phyloP scores from a whole-genome alignment of 2,888 invertebrate genomes.

The Pseudococcus longispinus region DNA sequence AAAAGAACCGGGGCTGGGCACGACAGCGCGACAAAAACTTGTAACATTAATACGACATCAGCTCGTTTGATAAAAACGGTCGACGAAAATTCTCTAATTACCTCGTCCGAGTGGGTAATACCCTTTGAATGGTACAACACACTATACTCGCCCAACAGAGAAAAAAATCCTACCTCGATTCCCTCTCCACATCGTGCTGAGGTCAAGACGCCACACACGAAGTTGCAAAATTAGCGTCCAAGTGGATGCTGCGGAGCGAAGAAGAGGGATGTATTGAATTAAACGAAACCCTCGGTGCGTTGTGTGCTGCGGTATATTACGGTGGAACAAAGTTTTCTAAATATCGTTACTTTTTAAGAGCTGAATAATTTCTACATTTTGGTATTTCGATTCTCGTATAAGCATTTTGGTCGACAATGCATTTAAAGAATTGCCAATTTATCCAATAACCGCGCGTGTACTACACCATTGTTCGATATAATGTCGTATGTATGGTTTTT shows the following conservation, averaged over 20 bases:
- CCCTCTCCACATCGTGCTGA: background rate
- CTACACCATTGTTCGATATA: conserved; percentile 8
- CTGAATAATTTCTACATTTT: conserved; percentile 45
- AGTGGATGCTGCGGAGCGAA: background rate
- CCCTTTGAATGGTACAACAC: background rate
- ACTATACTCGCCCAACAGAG: background rate
- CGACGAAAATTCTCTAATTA: conserved; percentile 25
- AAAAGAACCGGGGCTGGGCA: background rate
- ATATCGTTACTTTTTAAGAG: conserved; percentile 46
- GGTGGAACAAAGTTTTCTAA: conserved; percentile 40
- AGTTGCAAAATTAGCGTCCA: conserved; percentile 30
- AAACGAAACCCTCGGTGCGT: conserved; percentile 19
- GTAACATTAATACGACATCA: conserved; percentile 24
- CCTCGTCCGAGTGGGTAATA: conserved; percentile 22
- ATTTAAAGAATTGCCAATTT: conserved; percentile 44
- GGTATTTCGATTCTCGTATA: conserved; percentile 37
- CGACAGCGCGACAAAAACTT: background rate
- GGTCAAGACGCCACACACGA: conserved; percentile 5
- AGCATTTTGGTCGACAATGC: conserved; percentile 24
- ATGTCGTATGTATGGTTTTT: background rate
- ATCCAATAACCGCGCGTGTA: conserved; percentile 20
- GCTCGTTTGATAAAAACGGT: conserved; percentile 24
- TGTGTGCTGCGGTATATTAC: background rate
- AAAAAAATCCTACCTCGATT: conserved; percentile 26
- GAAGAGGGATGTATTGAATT: background rate